Percentiles rank a stretch among this genome's conserved stretches.
These are phyloP conservation scores for Acipenser ruthenus DNA, from an alignment of 2,797 vertebrate species.

Conservation along the genomic window DNA sequence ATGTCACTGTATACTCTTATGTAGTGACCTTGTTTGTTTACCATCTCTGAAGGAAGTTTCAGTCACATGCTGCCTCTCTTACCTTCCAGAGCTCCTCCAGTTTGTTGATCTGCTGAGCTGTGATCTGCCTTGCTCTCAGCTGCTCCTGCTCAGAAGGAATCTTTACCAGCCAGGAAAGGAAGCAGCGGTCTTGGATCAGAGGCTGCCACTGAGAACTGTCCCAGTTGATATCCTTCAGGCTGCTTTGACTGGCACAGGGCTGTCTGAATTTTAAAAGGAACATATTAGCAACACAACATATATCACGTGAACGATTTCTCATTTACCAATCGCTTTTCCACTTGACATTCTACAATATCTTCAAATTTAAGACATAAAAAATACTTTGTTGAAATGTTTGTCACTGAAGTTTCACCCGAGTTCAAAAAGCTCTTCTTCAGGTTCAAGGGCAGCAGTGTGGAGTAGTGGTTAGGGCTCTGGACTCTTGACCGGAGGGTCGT, in stretches of 20 bases:
- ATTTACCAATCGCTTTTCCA: no score
- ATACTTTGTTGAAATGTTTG: neutral
- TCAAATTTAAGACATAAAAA: neutral
- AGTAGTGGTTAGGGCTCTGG: no score
- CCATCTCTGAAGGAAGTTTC: neutral
- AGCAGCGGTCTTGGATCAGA: conserved; percentile 95
- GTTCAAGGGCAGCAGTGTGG: no score
- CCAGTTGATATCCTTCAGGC: conserved; percentile 98
- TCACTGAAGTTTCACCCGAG: neutral
- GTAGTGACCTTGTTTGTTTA: neutral
- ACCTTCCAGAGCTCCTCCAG: conserved; percentile 98
- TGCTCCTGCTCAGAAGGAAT: conserved; percentile 97
- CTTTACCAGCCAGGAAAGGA: conserved; percentile 96
- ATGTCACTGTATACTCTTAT: no score
- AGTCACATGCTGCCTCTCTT: neutral
- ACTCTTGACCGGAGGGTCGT: no score
- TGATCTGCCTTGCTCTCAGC: conserved; percentile 88
- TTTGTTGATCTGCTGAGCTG: conserved; percentile 97
- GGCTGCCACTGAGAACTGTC: conserved; percentile 98
- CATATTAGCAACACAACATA: conserved; percentile 9
- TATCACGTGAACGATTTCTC: no score
- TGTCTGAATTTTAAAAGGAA: conserved; percentile 59
- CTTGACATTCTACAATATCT: no score
- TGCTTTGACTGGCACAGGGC: conserved; percentile 97
- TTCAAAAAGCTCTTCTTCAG: no score